Base-by-base conservation (phyloP, 1,140 invertebrate species). In the Zaprionus ornatus region DNA sequence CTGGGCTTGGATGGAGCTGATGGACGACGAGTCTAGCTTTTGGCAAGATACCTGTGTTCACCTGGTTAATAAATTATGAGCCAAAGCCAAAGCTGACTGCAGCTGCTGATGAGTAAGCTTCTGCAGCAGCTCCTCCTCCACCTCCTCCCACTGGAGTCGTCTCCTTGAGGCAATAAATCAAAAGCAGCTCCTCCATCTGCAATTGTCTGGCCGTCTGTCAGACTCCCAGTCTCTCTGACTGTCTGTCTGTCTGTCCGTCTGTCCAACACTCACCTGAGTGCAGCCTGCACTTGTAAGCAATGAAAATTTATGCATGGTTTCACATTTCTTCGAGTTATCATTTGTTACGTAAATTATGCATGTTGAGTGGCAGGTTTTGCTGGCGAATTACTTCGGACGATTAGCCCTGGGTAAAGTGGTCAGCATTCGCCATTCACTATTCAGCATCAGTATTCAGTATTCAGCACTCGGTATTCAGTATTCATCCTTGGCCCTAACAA, bases 281-380 rank as follows among this genome's bases (percentile, higher is more conserved):
- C 35, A 60, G 57, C 37, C 35, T 64, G 72, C 73, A 85, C 71
- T 79, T 77, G 72, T 48, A 57, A 76, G 79, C 76, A 63, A 66
- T 54, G 65, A 23, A 84, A 90, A 88, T 88, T 90, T 88, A 90
- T 88, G 84, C 84, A 81, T 90, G 84, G 85, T 45, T 88, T 90
- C 85, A 90, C 77, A 88, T 88, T 90, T 88, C 85, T 90, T 90
- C 86, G 85, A 88, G 85, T 90, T 88, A 90, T 90, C 85, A 88
- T 88, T 88, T 88, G 81, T 90, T 90, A 88, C 85, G 56, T 88
- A 85, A 88, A 88, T 90, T 88, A 90, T 88, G 83, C 84, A 86
- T 85, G 84, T 90, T 88, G 84, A 90, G 81, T 84, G 82, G 67
- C 61, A 83, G 85, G 80, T 90, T 87, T 84, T 84, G 84, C 35